Conservation (phyloP, 2,113 vertebrate genomes). For the Cnemophilus loriae region DNA sequence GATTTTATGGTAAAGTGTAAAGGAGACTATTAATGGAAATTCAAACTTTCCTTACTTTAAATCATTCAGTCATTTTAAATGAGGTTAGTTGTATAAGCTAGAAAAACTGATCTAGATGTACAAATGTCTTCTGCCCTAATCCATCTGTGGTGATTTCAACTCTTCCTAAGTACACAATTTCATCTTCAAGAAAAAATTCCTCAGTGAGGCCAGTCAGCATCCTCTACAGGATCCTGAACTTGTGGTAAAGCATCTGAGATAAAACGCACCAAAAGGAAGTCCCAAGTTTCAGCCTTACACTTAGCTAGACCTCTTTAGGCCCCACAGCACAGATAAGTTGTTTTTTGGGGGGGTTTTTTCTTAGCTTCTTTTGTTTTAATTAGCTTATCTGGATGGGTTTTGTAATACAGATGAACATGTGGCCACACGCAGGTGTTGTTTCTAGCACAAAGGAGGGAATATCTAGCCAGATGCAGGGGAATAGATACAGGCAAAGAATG, state of each 20-base stretch:
- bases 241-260: not conserved
- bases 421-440: not conserved
- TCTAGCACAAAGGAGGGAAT: not conserved
- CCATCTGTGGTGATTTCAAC: not conserved
- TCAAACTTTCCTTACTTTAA: not conserved
- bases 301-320: not conserved
- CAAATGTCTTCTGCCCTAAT: not conserved
- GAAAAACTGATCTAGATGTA: not conserved
- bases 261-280: not conserved
- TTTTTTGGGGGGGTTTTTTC: rapidly evolving
- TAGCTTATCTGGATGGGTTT: not conserved
- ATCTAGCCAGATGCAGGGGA: not conserved
- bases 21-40: not conserved
- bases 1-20: not conserved
- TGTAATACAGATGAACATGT: not conserved
- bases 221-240: not conserved
- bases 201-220: not conserved
- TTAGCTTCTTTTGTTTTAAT: not conserved
- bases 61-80: not conserved
- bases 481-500: not conserved
- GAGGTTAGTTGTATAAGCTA: not conserved
- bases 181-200: not conserved
- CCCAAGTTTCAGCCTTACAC: not conserved
- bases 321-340: not conserved
- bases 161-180: not conserved